Evolutionary conservation across 2,888 invertebrate genomes (phyloP).

Genomic region (Drosophila pseudotalamancana): DNA sequence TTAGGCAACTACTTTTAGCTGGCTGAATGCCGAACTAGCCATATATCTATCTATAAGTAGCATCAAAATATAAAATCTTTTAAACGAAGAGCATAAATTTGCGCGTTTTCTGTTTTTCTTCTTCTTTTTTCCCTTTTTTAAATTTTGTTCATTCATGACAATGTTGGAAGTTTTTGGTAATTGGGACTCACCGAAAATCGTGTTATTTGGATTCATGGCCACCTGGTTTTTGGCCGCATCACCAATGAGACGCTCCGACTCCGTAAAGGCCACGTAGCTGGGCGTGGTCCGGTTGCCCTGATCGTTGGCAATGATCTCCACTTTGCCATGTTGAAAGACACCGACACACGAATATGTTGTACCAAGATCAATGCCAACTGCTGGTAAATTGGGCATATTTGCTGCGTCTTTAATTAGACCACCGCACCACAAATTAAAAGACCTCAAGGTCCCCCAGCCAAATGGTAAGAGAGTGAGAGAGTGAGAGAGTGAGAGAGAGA

Average conservation of each 20-base stretch:
- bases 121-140: too few species aligned
- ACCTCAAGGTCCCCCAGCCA: slow-evolving; percentile 54
- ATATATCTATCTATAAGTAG: slow-evolving; percentile 4
- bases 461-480: neutral
- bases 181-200: slow-evolving; percentile 93
- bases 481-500: neutral
- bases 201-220: slow-evolving; percentile 95
- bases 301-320: slow-evolving; percentile 93
- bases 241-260: slow-evolving; percentile 93
- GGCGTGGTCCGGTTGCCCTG: slow-evolving; percentile 93
- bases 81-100: slow-evolving; percentile 8
- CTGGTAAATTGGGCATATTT: slow-evolving; percentile 84
- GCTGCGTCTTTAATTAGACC: slow-evolving; percentile 76
- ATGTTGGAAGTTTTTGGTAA: slow-evolving; percentile 19
- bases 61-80: slow-evolving; percentile 55
- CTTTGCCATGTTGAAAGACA: slow-evolving; percentile 94
- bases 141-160: slow-evolving; percentile 68
- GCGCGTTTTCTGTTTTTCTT: too few species aligned
- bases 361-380: slow-evolving; percentile 90
- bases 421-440: slow-evolving; percentile 18
- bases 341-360: slow-evolving; percentile 97
- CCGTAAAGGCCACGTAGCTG: slow-evolving; percentile 92
- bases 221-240: slow-evolving; percentile 94
- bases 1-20: slow-evolving; percentile 43
- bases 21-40: slow-evolving; percentile 19